Conservation (phyloP, 2,888 invertebrate genomes). For the Amphimallon solstitiale region DNA sequence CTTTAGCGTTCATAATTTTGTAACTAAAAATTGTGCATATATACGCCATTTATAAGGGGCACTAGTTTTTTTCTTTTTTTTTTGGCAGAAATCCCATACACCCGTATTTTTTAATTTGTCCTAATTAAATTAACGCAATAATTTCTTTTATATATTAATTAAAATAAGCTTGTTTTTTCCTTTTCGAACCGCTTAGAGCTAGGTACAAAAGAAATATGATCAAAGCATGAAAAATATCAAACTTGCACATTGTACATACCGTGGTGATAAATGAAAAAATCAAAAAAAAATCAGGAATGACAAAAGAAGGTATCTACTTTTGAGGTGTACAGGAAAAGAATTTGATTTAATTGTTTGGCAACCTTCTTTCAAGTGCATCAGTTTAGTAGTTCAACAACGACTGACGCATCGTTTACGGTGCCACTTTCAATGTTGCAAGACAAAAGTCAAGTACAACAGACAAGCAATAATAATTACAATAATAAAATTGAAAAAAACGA, state of each 20-base stretch:
- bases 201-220: no score
- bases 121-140: no score
- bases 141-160: no score
- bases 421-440: slow-evolving; percentile 58
- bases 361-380: slow-evolving; percentile 4
- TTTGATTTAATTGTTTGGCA: slow-evolving; percentile 33
- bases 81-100: no score
- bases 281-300: slow-evolving; percentile 14
- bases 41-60: no score
- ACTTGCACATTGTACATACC: background rate
- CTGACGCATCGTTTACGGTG: slow-evolving; percentile 45
- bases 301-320: slow-evolving; percentile 26
- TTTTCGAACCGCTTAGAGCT: no score
- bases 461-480: slow-evolving; percentile 24
- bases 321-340: slow-evolving; percentile 25
- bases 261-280: background rate
- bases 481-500: slow-evolving; percentile 36
- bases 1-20: no score
- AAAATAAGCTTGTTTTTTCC: no score
- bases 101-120: no score
- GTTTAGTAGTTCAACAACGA: slow-evolving; percentile 8
- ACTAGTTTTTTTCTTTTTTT: no score
- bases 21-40: no score
- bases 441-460: slow-evolving; percentile 44
- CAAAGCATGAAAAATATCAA: no score